phyloP scores from a whole-genome alignment of 2,888 invertebrate genomes.

The Atrina japonica region DNA sequence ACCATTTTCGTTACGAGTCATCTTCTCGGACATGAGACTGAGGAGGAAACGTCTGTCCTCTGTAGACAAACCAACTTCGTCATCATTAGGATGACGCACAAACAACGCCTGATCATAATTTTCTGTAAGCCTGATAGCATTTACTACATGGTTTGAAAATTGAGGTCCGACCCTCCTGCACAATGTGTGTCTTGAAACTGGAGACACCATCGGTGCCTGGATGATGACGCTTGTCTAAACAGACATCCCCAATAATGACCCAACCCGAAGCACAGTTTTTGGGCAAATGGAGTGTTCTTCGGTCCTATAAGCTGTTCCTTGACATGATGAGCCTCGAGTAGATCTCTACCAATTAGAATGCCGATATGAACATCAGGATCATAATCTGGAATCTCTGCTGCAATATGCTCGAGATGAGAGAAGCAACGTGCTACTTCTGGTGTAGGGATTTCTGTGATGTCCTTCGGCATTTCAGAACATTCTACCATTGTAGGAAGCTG shows the following conservation, averaged over 20 bases:
- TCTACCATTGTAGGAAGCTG: neutral
- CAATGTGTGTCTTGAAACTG: neutral
- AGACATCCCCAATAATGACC: constrained; percentile 14
- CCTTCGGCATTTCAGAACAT: neutral
- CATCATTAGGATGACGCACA: too few relatives aligned
- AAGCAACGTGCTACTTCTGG: neutral
- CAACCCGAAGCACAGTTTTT: constrained; percentile 7
- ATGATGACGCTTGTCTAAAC: neutral
- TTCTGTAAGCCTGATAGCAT: neutral
- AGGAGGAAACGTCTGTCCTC: constrained; percentile 6
- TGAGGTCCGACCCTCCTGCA: neutral
- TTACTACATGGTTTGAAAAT: constrained; percentile 2
- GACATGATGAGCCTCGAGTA: constrained; percentile 11
- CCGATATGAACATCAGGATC: neutral
- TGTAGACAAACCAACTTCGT: neutral
- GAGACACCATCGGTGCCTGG: neutral
- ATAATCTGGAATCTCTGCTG: neutral
- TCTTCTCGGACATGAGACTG: neutral
- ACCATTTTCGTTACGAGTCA: neutral
- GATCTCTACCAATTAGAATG: neutral
- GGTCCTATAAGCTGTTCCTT: neutral
- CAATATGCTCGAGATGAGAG: neutral
- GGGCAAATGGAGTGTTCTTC: constrained; percentile 9
- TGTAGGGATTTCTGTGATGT: constrained; percentile 2
- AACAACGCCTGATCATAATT: too few relatives aligned